Evolutionary conservation across 2,797 vertebrate species (phyloP).

Genomic region (Capromys pilorides): DNA sequence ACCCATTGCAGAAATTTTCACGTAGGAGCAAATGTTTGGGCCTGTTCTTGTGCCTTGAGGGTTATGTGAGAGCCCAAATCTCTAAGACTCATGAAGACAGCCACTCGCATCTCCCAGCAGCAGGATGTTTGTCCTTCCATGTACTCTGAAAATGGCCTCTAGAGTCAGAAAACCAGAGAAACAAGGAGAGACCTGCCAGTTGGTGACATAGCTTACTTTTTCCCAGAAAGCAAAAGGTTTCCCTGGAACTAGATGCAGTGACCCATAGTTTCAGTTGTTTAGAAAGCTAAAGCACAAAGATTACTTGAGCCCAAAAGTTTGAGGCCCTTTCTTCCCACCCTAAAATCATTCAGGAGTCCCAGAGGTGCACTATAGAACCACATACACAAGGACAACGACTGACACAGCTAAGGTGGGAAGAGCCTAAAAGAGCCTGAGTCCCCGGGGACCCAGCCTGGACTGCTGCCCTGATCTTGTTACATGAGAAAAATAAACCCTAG

Average conservation of each 20-base stretch:
- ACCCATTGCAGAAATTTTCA: neutral
- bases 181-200: neutral
- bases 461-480: neutral
- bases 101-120: neutral
- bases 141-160: neutral
- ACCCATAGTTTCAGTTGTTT: neutral
- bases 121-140: neutral
- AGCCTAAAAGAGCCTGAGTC: neutral
- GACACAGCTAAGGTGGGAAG: neutral
- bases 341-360: neutral
- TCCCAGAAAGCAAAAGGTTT: neutral
- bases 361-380: neutral
- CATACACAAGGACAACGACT: neutral
- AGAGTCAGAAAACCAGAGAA: neutral
- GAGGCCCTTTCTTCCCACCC: neutral
- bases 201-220: neutral
- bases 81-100: neutral
- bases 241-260: neutral
- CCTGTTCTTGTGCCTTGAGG: accelerated
- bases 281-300: neutral
- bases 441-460: neutral
- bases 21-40: neutral
- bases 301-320: neutral
- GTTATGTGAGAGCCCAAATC: neutral
- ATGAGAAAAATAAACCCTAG: neutral